Base-by-base conservation (phyloP, 2,113 vertebrate species). In the Willisornis vidua region DNA sequence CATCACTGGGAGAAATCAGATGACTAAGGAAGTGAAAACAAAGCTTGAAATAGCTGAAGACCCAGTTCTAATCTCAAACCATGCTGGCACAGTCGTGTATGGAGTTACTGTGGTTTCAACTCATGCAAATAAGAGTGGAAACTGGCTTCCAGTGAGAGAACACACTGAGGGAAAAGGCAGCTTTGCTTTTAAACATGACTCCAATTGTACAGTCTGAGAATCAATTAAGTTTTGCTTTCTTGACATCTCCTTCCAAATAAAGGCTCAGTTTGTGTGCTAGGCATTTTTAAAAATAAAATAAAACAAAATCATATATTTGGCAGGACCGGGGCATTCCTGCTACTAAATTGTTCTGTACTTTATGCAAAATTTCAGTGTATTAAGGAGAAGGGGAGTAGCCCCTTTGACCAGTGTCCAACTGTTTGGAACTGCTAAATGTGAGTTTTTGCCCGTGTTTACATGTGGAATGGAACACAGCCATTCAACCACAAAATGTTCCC, bases 371-470 rank as follows among this genome's bases (percentile, higher is more conserved):
- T 81, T 96, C 80, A 28, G 7, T 23, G 49, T 84, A 85, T 68
- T 62, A 54, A 65, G 63, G 84, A 87, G 72, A 77, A 81, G 76
- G 17, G 19, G 94, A 92, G 91, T 79, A 92, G 85, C 88, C 92
- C 89, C 82, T 95, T 95, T 96, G 88, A 96, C 96, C 90, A 57
- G 35, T 37, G 54, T 95, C 97, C 95, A 95, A 96, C 73, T 94
- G 94, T 97, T 97, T 95, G 96, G 96, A 92, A 83, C 94, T 94
- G 96, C n/a, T 96, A 85, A 94, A 94, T 94, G 86, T 48, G 73
- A 93, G 85, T 90, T 94, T 94, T 94, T 54, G 51, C 93, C 86
- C 20, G 4, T 97, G 96, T 97, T 97, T 97, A 97, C 97, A 96
- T 97, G 97, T 93, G 97, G 96, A 95, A 82, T 97, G 97, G 95